Base-by-base conservation (phyloP, 2,888 invertebrate species). In the Nymphalis polychloros region DNA sequence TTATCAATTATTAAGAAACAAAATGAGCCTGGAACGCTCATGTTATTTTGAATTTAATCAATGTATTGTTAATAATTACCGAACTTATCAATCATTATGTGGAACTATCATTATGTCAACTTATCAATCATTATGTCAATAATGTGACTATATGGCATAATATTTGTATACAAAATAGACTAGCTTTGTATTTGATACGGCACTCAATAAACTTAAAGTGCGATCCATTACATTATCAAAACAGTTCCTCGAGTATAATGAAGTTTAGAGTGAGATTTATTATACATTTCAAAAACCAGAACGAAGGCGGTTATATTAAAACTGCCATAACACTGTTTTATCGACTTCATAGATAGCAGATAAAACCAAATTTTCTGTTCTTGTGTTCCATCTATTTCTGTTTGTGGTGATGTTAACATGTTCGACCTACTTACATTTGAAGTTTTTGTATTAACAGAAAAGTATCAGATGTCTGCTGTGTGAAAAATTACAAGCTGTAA, bases 351-450 rank as follows among this genome's bases (percentile, higher is more conserved):
- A 59, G 23, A 59, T 50, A 59, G 46, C 50, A 41, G n/a, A 27
- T 60, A 52, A 20, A 41, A 60, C 8, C 48, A 48, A 23, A 27
- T 47, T 48, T n/a, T 57, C 20, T 41, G 35, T 57, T 65, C 27
- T 64, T 48, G 17, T 16, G 19, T 48, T 53, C 48, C 48, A 16
- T 64, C 62, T 64, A 63, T 68, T 68, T 60, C 65, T 46, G 55
- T 69, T 66, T 63, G 49, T 57, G 59, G 60, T 55, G 31, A 59
- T 23, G 63, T 57, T 59, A 71, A 69, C 63, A 64, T 52, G 47
- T 69, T 64, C 63, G 64, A 68, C 70, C 72, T 63, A 68, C 63
- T 70, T 64, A 48, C 68, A 61, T 63, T 52, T 65, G 8, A 31
- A 31, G 52, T 49, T 64, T 31, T 27, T 60, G 10, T 41, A 57